Conservation (phyloP, 1,140 invertebrate species). For the Mercenaria mercenaria region DNA sequence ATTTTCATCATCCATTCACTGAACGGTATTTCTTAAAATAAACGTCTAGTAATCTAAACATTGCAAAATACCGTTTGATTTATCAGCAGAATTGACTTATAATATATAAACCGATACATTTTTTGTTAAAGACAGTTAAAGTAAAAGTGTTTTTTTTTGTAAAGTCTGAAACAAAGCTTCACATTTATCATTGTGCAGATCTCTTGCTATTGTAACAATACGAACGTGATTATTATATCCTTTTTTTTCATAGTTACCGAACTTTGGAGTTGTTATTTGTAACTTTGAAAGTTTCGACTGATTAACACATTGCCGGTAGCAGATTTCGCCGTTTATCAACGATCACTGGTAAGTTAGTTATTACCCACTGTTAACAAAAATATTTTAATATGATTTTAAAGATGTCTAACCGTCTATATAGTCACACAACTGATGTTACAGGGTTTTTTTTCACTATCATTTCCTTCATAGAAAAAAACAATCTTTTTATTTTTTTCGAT, state of each 20-base stretch:
- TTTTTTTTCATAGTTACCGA: background rate
- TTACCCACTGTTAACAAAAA: background rate
- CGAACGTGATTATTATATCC: background rate
- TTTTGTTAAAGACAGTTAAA: background rate
- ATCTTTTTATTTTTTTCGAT: no score
- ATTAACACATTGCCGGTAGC: background rate
- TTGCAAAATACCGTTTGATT: background rate
- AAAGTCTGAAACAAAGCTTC: no score
- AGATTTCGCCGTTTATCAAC: background rate
- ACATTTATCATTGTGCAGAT: no score
- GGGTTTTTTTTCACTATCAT: no score
- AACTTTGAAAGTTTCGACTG: background rate
- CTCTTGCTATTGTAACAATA: background rate
- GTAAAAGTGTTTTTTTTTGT: no score
- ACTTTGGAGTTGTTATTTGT: no score
- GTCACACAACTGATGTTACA: background rate
- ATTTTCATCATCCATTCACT: background rate
- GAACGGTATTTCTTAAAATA: background rate
- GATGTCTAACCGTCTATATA: background rate
- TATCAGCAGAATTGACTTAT: background rate
- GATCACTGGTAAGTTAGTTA: background rate
- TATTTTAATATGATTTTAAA: background rate
- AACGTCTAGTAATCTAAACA: background rate
- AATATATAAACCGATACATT: background rate
- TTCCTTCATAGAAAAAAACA: no score